Percentiles rank a stretch among this genome's conserved stretches.
Evolutionary conservation across 1,140 invertebrate genomes (phyloP).

Genomic region (Hypsibius dujardini): DNA sequence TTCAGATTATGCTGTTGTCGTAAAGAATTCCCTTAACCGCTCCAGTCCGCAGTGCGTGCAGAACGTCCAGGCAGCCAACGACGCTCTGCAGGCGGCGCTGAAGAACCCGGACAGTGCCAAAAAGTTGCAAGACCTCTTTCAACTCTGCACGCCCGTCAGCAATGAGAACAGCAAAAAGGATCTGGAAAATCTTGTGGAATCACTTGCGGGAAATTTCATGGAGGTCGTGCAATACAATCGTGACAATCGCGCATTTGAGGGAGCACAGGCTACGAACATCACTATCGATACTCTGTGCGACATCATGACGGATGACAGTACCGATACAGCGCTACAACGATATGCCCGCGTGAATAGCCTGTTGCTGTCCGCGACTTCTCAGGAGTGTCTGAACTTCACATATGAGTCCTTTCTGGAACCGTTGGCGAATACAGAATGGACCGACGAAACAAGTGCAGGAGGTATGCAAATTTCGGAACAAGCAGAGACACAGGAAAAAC

Average conservation of each 20-base stretch:
- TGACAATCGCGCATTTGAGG: constrained; percentile 58
- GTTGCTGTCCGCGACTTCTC: constrained; percentile 45
- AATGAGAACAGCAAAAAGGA: constrained; percentile 47
- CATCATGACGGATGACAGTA: constrained; percentile 47
- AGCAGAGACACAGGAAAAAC: no score
- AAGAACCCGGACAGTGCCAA: constrained; percentile 14
- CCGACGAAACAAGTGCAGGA: neutral
- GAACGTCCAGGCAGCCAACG: constrained; percentile 27
- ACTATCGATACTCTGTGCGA: constrained; percentile 61
- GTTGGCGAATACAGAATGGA: neutral
- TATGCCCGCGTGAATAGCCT: constrained; percentile 53
- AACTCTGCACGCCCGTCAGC: constrained; percentile 58
- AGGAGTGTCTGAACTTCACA: constrained; percentile 62
- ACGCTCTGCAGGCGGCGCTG: constrained; percentile 24
- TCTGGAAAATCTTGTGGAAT: constrained; percentile 57
- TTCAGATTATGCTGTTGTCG: constrained; percentile 24
- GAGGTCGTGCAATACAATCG: constrained; percentile 84
- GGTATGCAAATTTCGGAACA: no score
- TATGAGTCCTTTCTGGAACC: constrained; percentile 35
- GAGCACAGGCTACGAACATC: constrained; percentile 43
- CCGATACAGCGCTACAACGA: constrained; percentile 44
- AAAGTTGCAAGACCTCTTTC: constrained; percentile 32
- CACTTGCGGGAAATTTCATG: constrained; percentile 53
- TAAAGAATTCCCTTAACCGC: constrained; percentile 27
- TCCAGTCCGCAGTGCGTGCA: constrained; percentile 26